Evolutionary conservation across 2,113 vertebrate genomes (phyloP), one percentile per base, ranked within the genome.

Genomic region (Sula dactylatra): DNA sequence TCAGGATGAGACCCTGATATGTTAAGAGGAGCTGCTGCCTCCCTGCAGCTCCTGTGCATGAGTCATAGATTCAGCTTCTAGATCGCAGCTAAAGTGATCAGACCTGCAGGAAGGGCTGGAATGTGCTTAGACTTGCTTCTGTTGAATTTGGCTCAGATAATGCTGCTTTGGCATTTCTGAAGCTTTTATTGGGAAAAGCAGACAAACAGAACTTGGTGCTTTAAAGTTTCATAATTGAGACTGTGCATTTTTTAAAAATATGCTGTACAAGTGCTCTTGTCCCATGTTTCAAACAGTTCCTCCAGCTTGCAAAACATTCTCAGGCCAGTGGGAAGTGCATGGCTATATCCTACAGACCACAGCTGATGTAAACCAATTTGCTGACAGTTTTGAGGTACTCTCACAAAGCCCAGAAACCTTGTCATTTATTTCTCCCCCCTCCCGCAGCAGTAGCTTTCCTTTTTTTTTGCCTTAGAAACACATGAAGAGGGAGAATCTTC

Each of bases 121-220:
- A 96, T 93, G 65, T 84, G 50, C 71, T 90, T 88, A 67, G 58
- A 38, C 54, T 90, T 54, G 38, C 81, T 95, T 38, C 87, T 93
- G 61, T 96, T 94, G 82, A 52, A 79, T 67, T 96, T 94, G 96
- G 69, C 92, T 93, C 29, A 2, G 14, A n/a, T 64, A 62, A 65
- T 80, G 80, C 90, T 87, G 34, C 54, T 66, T 24, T 88, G 55
- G 72, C 72, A 34, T 82, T 92, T 95, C 67, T 94, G 64, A 84
- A 69, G 44, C 45, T 82, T 93, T 90, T 90, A 45, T 3, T 81
- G 85, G 81, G 52, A 55, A 94, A 96, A 76, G 56, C 45, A 73
- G 58, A 25, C 62, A 85, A 74, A 71, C 34, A 59, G 90, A 92
- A 72, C n/a, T 65, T 55, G 40, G 6, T 76, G 40, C 64, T 44